Conservation (phyloP, 2,888 invertebrate genomes). For the Andrena bucephala region DNA sequence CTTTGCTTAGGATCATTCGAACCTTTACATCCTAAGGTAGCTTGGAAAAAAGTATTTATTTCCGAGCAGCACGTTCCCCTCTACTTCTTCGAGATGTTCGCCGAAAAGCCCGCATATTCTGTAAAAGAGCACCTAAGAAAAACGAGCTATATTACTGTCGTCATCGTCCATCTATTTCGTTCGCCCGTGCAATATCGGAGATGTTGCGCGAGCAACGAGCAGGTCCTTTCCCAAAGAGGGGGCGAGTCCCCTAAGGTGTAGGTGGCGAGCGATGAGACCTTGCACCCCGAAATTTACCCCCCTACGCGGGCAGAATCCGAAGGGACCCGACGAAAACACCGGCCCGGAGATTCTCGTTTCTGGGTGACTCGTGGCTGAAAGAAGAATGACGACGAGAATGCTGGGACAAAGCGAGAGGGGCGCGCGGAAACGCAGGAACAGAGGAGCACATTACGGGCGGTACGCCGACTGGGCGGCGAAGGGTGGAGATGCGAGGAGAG, state of each 20-base stretch:
- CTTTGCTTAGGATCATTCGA: too few relatives aligned
- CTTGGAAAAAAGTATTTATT: too few relatives aligned
- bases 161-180: background rate
- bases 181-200: too few relatives aligned
- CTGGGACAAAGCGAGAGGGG: slow-evolving; percentile 50
- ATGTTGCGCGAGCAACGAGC: background rate
- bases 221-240: slow-evolving; percentile 7
- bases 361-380: slow-evolving; percentile 62
- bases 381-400: slow-evolving; percentile 34
- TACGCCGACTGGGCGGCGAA: background rate
- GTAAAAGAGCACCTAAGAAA: background rate
- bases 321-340: slow-evolving; percentile 41
- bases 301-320: slow-evolving; percentile 47
- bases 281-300: slow-evolving; percentile 47
- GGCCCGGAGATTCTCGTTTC: slow-evolving; percentile 56
- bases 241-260: slow-evolving; percentile 9
- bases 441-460: slow-evolving; percentile 55
- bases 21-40: too few relatives aligned
- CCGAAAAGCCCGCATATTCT: too few relatives aligned
- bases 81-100: too few relatives aligned
- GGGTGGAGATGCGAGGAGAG: background rate
- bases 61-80: too few relatives aligned
- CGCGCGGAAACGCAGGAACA: slow-evolving; percentile 37
- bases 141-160: slow-evolving; percentile 4
- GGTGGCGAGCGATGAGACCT: slow-evolving; percentile 37